These are phyloP conservation scores for Neosilurus mollespiculum DNA, from an alignment of 2,797 vertebrate species.

Conservation along the genomic window DNA sequence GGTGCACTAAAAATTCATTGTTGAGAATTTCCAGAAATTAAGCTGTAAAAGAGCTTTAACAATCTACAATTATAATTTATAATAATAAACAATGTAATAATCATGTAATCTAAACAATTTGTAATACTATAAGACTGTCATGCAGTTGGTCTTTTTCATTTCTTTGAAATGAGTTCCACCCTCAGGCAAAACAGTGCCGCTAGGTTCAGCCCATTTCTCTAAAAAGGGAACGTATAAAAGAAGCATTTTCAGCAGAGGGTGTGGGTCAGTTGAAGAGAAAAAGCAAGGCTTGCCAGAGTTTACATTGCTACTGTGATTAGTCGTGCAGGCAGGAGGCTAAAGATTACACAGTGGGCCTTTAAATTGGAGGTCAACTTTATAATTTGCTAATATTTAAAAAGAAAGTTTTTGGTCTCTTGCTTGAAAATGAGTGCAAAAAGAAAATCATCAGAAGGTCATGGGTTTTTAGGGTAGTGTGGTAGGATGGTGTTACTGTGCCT, in stretches of 20 bases:
- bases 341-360: background rate
- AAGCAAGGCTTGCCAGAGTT: background rate
- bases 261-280: background rate
- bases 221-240: slow-evolving; percentile 7
- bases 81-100: background rate
- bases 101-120: background rate
- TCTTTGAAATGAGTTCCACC: background rate
- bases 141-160: background rate
- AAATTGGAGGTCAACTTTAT: background rate
- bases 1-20: background rate
- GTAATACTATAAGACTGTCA: background rate
- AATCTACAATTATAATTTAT: background rate
- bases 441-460: background rate
- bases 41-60: background rate
- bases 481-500: background rate
- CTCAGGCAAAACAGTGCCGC: background rate
- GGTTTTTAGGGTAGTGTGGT: background rate
- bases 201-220: background rate
- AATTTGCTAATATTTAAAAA: slow-evolving; percentile 3
- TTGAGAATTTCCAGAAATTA: background rate
- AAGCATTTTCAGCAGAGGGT: background rate
- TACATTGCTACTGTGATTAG: slow-evolving; percentile 10
- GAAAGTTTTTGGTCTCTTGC: background rate
- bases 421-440: background rate
- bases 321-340: background rate